Conservation (phyloP, 2,888 invertebrate species). For the Nephrotoma appendiculata region DNA sequence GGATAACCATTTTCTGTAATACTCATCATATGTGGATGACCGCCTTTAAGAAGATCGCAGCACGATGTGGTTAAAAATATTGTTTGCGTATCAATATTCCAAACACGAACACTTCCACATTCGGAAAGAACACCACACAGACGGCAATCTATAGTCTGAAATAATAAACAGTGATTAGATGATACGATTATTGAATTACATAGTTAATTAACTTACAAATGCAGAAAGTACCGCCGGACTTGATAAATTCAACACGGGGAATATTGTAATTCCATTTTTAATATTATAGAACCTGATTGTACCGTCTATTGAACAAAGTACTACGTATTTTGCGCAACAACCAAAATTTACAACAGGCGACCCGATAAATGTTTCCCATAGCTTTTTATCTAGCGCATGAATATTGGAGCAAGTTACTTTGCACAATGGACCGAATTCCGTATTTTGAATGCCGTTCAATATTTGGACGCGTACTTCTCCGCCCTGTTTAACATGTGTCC, state of each 20-base stretch:
- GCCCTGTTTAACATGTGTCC: constrained; percentile 26
- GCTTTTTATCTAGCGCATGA: constrained; percentile 38
- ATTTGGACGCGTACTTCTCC: constrained; percentile 37
- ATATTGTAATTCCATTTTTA: constrained; percentile 23
- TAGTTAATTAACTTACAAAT: constrained; percentile 22
- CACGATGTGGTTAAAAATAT: constrained; percentile 25
- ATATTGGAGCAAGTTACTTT: constrained; percentile 41
- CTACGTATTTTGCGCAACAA: constrained; percentile 26
- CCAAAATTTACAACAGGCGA: constrained; percentile 29
- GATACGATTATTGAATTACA: background rate
- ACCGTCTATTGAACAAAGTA: constrained; percentile 29
- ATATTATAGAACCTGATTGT: constrained; percentile 25
- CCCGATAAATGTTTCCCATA: constrained; percentile 55
- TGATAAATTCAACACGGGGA: constrained; percentile 27
- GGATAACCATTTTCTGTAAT: constrained; percentile 60
- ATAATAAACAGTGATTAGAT: background rate
- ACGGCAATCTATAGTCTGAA: constrained; percentile 25
- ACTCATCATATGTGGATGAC: constrained; percentile 43
- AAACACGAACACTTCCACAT: constrained; percentile 27
- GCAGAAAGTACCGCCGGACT: constrained; percentile 26
- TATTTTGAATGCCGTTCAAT: constrained; percentile 30
- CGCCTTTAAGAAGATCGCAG: constrained; percentile 25
- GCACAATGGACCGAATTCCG: constrained; percentile 43
- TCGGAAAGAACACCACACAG: constrained; percentile 30
- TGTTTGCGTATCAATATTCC: constrained; percentile 22